Conservation (phyloP, 2,797 vertebrate species). For the Thamnophis elegans region DNA sequence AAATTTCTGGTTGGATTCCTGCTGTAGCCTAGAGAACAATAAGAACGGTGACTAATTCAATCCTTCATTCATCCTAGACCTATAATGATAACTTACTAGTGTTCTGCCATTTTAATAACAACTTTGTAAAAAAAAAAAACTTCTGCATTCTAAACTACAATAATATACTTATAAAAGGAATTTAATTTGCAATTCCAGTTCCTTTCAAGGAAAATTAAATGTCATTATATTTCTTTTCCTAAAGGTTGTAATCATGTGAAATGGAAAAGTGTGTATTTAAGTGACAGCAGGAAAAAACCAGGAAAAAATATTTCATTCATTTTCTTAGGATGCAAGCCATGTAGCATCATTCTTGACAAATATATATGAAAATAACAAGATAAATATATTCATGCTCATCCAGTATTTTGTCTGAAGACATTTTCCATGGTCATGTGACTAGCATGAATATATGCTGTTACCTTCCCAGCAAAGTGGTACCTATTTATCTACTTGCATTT, state of each 20-base stretch:
- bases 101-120: background rate
- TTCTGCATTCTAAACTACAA: background rate
- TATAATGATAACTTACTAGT: background rate
- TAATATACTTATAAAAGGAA: background rate
- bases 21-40: background rate
- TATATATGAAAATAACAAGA: background rate
- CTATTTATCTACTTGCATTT: background rate
- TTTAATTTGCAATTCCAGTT: background rate
- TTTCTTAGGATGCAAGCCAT: background rate
- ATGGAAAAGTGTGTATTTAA: background rate
- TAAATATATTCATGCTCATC: background rate
- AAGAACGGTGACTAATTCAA: background rate
- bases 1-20: background rate
- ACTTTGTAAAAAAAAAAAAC: background rate
- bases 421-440: background rate
- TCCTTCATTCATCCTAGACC: background rate
- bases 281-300: background rate
- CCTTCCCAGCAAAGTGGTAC: background rate
- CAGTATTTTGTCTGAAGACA: background rate
- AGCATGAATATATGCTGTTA: background rate
- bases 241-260: background rate
- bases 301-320: background rate
- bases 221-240: background rate
- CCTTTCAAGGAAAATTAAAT: background rate
- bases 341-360: background rate